Evolutionary conservation across 2,113 vertebrate species (phyloP).

Genomic region (Pterocles gutturalis): DNA sequence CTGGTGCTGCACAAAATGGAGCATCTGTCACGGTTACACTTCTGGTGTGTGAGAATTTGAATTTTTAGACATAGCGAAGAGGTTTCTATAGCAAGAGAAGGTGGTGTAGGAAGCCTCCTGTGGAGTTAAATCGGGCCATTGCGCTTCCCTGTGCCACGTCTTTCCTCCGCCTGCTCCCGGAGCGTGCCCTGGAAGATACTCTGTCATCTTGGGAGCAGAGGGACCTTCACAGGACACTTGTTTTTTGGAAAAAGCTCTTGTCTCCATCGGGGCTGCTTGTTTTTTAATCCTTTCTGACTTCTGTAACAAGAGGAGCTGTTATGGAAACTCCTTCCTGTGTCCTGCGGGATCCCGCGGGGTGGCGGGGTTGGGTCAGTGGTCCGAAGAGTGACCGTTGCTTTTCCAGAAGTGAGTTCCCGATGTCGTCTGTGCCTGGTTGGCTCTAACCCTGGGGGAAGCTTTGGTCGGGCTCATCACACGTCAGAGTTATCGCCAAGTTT

Average conservation of each 20-base stretch:
- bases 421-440: background rate
- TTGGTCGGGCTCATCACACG: background rate
- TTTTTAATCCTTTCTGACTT: background rate
- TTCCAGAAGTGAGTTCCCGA: too few relatives aligned
- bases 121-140: conserved; percentile 33
- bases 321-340: background rate
- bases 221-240: background rate
- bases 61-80: conserved; percentile 32
- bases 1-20: conserved; percentile 53
- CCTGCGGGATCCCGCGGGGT: rapidly evolving
- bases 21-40: conserved; percentile 42
- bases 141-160: background rate
- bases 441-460: background rate
- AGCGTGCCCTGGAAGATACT: background rate
- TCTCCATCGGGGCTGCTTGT: background rate
- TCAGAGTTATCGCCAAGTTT: rapidly evolving
- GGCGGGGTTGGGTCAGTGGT: background rate
- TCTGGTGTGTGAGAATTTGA: conserved; percentile 25
- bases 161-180: background rate
- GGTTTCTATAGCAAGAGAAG: conserved; percentile 24
- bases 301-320: rapidly evolving
- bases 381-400: rapidly evolving
- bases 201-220: background rate
- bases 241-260: background rate
- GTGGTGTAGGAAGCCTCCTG: conserved; percentile 35